Evolutionary conservation across 2,888 invertebrate species (phyloP), one percentile per base, ranked within the genome.

Genomic region (Frankliniella intonsa): DNA sequence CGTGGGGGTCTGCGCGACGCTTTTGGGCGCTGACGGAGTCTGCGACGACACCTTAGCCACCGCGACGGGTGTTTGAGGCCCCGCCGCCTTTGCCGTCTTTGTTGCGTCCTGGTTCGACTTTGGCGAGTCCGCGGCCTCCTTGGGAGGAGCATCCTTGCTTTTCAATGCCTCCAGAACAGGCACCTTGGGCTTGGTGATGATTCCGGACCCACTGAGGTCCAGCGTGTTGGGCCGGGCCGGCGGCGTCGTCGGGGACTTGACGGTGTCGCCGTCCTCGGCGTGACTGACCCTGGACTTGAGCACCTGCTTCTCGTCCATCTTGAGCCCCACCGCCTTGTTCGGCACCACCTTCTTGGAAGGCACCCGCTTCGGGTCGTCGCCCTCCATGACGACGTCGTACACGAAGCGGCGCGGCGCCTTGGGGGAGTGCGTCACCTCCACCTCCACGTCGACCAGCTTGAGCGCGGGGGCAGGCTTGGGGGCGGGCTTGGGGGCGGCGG

Each of bases 211-310:
- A 11, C n/a, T 69, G 8, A 69, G 22, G 22, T 69, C 69, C 69
- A 69, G 69, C 11, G 69, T 69, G n/a, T 8, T 69, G 51, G 82
- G 79, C 62, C 81, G 81, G 50, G 81, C 81, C 8, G 83, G 83
- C 69, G 81, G 51, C 14, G 51, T 51, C 19, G 81, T 80, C 7
- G 82, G 82, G 7, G 80, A 65, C 55, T 50, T 81, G 0, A 80
- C 80, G 7, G 80, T 76, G 65, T 83, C 83, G 69, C 83, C 83
- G 27, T 83, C 82, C 49, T 80, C 81, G 14, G 83, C 81, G 11
- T 83, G 83, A 11, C 83, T 83, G 3, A 83, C 83, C 25, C 81
- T 49, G 80, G 83, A 82, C 69, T 81, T 83, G 9, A 83, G 80
- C 22, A 27, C 22, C 62, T 55, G 51, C 80, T n/a, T 81, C 81